Evolutionary conservation across 2,113 vertebrate species (phyloP).

Genomic region (Donacobius atricapilla): DNA sequence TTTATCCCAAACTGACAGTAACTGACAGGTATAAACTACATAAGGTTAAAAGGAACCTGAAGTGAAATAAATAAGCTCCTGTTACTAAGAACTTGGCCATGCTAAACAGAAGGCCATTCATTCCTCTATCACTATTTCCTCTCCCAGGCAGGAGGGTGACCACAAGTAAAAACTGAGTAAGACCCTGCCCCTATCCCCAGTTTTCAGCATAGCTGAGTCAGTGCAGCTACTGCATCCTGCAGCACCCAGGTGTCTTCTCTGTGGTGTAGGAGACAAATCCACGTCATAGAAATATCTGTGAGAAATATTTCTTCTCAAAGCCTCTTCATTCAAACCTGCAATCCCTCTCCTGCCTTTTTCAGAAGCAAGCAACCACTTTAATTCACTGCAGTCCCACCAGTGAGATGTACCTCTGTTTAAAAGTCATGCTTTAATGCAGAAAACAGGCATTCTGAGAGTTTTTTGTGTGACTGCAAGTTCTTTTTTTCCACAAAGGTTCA

Average conservation of each 20-base stretch:
- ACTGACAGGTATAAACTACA: background rate
- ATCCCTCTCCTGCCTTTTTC: background rate
- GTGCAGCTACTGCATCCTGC: background rate
- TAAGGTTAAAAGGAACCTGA: background rate
- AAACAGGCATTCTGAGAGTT: background rate
- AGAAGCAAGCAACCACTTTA: background rate
- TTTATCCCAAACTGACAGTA: background rate
- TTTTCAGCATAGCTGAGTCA: background rate
- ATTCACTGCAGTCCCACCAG: background rate
- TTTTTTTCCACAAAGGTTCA: background rate
- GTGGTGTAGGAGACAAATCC: background rate
- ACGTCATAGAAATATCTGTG: background rate
- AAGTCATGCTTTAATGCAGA: background rate
- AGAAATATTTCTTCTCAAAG: background rate
- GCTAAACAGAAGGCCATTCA: background rate
- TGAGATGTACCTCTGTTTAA: background rate
- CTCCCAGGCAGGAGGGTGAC: background rate
- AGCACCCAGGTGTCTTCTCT: background rate
- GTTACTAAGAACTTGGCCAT: background rate
- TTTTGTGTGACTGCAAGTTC: background rate
- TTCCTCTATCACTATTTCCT: background rate
- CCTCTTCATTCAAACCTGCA: background rate
- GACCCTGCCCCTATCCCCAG: background rate
- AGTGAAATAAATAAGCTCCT: background rate
- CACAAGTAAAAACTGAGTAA: background rate